Evolutionary conservation across 2,113 vertebrate species (phyloP), one percentile per base, ranked within the genome.

Genomic region (Ctenomys sociabilis): DNA sequence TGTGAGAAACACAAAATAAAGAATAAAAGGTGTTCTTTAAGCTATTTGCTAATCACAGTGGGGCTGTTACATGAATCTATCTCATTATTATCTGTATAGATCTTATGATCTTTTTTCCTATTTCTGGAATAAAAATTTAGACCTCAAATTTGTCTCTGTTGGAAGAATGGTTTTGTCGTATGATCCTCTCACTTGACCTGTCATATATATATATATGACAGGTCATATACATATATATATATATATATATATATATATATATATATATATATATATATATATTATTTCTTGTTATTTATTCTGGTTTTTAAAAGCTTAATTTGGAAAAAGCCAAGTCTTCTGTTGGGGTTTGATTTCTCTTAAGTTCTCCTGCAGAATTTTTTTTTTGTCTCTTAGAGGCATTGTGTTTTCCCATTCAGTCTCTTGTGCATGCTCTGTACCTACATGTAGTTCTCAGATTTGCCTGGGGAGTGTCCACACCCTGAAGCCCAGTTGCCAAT

Each of bases 181-280:
- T 83, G 92, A 94, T 66, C 84, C 81, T 91, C 90, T 49, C 90
- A 94, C 96, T 88, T 95, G 85, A 78, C 96, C 80, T 93, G 54
- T 80, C 96, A 98, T 97, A 94, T 95, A 97, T 97, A 97, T 88
- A 70, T 78, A 12, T 11, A 13, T 98, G n/a, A n/a, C n/a, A n/a
- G n/a, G n/a, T n/a, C n/a, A n/a, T n/a, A n/a, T n/a, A n/a, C n/a
- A n/a, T n/a, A n/a, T n/a, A n/a, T n/a, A n/a, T n/a, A n/a, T n/a
- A n/a, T n/a, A n/a, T n/a, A n/a, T n/a, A n/a, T n/a, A n/a, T n/a
- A n/a, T n/a, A n/a, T n/a, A n/a, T n/a, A n/a, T n/a, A n/a, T n/a
- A n/a, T n/a, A n/a, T n/a, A n/a, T n/a, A 98, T 97, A 94, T 95
- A 97, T 97, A 97, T 88, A 70, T 78, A 12, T 11, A 13, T 98